Base-by-base conservation (phyloP, 2,797 vertebrate genomes). In the Muscicapa comitata region DNA sequence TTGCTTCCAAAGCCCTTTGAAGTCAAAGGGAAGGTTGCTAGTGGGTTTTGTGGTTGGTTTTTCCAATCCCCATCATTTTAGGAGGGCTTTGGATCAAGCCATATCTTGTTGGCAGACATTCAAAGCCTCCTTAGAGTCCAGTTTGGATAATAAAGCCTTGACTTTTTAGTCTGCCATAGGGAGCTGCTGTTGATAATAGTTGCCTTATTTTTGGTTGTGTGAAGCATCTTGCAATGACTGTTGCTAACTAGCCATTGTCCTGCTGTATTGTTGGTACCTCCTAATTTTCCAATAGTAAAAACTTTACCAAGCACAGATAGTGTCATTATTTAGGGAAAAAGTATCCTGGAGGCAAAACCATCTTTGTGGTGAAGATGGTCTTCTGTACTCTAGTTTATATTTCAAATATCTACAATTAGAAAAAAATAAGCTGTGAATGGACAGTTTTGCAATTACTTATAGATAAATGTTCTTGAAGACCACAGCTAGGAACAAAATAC, bases 61-160 rank as follows among this genome's bases (percentile, higher is more conserved):
- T 88, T 31, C 75, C 70, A 88, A n/a, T 86, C 66, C 14, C 21
- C 48, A 38, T 77, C 28, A 9, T 54, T 84, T 88, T 57, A 78
- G 50, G 43, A 81, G 85, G 85, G 66, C 43, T 94, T 94, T 91
- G 74, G 62, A 88, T 81, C 70, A 79, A 95, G 73, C 37, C 1
- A 20, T 76, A 28, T 81, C 62, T 86, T 91, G 45, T 85, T 70
- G 88, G 59, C 45, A 78, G 66, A 86, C n/a, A 45, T 87, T 73
- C 81, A 77, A 96, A 97, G 80, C 83, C 80, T 96, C 93, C 86
- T 93, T 85, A 88, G 63, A 75, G 72, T 85, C 66, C 89, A 82
- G 53, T 95, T 95, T 94, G 95, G 74, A 63, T 93, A 91, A 92
- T 11, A 86, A 93, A 96, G 93, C 91, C 89, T 96, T 97, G 95